These are phyloP conservation scores for Apis laboriosa DNA, from an alignment of 1,140 invertebrate species.

Conservation along the genomic window DNA sequence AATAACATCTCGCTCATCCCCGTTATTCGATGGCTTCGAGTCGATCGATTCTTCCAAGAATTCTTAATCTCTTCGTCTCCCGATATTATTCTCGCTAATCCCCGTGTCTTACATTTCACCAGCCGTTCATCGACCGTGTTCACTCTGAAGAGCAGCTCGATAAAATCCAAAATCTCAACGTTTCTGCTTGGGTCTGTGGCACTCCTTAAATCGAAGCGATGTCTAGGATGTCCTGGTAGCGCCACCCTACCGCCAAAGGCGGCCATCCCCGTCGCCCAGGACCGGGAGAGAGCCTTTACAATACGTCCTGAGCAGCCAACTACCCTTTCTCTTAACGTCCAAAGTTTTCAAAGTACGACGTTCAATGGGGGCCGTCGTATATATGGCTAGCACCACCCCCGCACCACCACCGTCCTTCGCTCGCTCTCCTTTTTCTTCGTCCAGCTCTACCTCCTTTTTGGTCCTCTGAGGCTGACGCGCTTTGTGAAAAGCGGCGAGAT, in stretches of 20 bases:
- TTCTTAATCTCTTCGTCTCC: slow-evolving; percentile 36
- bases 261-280: slow-evolving; percentile 52
- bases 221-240: slow-evolving; percentile 63
- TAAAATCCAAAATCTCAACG: slow-evolving; percentile 66
- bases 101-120: slow-evolving; percentile 33
- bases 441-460: slow-evolving; percentile 20
- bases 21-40: background rate
- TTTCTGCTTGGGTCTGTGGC: slow-evolving; percentile 53
- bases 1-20: background rate
- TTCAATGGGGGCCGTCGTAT: slow-evolving; percentile 74
- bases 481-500: slow-evolving; percentile 70
- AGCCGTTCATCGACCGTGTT: slow-evolving; percentile 46
- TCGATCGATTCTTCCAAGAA: slow-evolving; percentile 31
- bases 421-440: slow-evolving; percentile 62
- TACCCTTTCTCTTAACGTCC: slow-evolving; percentile 80
- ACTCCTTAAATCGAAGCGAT: slow-evolving; percentile 70
- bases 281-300: slow-evolving; percentile 72
- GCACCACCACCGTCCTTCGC: slow-evolving; percentile 36
- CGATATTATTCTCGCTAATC: slow-evolving; percentile 32
- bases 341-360: slow-evolving; percentile 80
- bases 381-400: slow-evolving; percentile 57
- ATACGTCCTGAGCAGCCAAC: slow-evolving; percentile 76
- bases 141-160: slow-evolving; percentile 17
- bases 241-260: slow-evolving; percentile 42
- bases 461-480: slow-evolving; percentile 65